Evolutionary conservation across 2,888 invertebrate genomes (phyloP).

Genomic region (Odiellus spinosus): DNA sequence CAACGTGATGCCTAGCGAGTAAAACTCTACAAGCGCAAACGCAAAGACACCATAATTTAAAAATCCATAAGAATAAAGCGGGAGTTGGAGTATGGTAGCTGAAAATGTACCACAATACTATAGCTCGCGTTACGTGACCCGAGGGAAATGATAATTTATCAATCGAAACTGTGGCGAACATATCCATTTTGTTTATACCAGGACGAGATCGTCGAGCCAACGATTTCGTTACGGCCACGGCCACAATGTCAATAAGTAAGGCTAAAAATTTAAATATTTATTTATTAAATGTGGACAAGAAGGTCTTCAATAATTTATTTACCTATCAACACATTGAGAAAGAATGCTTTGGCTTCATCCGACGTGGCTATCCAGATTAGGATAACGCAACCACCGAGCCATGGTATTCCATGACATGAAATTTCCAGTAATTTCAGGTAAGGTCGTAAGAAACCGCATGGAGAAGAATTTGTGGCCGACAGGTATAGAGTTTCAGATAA

Average conservation of each 20-base stretch:
- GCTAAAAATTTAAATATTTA: conserved; percentile 40
- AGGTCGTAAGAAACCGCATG: conserved; percentile 23
- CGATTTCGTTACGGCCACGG: conserved; percentile 62
- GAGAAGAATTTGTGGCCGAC: conserved; percentile 10
- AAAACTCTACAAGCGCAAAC: conserved; percentile 65
- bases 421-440: conserved; percentile 42
- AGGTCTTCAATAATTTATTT: too few species aligned
- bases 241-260: conserved; percentile 58
- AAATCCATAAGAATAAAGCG: too few species aligned
- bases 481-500: conserved; percentile 9
- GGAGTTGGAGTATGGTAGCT: background rate
- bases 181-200: conserved; percentile 39
- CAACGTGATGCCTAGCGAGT: conserved; percentile 65
- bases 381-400: conserved; percentile 56
- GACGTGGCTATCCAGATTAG: conserved; percentile 59
- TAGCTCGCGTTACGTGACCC: conserved; percentile 75
- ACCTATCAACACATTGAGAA: conserved; percentile 74
- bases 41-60: conserved; percentile 48
- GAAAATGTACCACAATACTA: conserved; percentile 57
- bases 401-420: conserved; percentile 75
- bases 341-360: conserved; percentile 53
- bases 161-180: conserved; percentile 51
- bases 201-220: conserved; percentile 60
- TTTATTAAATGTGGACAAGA: background rate
- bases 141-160: conserved; percentile 90